Percentiles rank a stretch among this genome's conserved stretches.
Evolutionary conservation across 2,888 invertebrate species (phyloP).

Genomic region (Byasa hedistus): DNA sequence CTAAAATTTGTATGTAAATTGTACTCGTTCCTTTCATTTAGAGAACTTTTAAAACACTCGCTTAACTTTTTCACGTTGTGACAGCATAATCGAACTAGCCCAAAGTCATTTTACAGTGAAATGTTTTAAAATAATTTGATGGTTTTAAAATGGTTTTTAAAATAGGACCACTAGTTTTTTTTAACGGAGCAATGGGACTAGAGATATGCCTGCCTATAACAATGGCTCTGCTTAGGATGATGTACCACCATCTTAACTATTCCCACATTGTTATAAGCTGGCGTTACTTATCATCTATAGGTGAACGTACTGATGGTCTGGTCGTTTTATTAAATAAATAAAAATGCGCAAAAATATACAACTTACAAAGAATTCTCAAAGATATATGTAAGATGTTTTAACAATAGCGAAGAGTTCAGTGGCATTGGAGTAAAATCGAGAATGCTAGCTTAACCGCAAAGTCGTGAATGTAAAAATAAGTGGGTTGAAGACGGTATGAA

Average conservation of each 20-base stretch:
- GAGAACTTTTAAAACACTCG: background rate
- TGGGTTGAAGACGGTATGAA: conserved; percentile 2
- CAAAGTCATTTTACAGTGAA: no score
- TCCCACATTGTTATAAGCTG: no score
- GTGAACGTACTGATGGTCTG: no score
- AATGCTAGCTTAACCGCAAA: conserved; percentile 1
- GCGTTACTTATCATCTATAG: no score
- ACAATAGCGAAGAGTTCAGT: background rate
- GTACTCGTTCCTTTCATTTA: background rate
- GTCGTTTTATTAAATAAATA: no score
- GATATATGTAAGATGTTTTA: background rate
- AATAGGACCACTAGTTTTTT: no score
- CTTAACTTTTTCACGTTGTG: background rate
- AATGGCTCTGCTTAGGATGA: no score
- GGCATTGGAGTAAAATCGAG: background rate
- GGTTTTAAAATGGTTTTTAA: no score
- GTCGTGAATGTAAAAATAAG: conserved; percentile 4
- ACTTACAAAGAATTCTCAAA: background rate
- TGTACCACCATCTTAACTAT: no score
- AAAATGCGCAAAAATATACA: background rate
- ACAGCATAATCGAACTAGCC: background rate
- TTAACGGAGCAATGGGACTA: no score
- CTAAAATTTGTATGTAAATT: background rate
- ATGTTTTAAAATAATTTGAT: no score
- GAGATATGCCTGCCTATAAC: no score